Evolutionary conservation across 2,888 invertebrate species (phyloP).

Genomic region (Cynaeus angustus): DNA sequence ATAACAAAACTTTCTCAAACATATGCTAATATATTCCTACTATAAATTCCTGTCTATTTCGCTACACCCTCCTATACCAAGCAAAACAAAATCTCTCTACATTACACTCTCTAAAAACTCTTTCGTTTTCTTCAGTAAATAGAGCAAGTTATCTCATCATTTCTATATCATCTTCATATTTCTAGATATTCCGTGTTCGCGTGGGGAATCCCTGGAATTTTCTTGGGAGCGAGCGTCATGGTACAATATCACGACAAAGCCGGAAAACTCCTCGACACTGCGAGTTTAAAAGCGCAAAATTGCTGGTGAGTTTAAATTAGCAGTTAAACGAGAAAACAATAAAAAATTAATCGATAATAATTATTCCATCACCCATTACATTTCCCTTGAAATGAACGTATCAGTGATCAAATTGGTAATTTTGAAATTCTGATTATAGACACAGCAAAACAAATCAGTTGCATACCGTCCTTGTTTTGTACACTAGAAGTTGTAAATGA

Average conservation of each 20-base stretch:
- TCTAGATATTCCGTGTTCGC: conserved; percentile 76
- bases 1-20: not conserved
- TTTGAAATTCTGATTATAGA: not conserved
- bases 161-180: not conserved
- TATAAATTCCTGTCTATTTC: not conserved
- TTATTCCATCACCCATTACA: no score
- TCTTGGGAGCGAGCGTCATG: conserved; percentile 73
- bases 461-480: not conserved
- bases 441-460: not conserved
- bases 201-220: conserved; percentile 78
- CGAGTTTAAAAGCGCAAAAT: conserved; percentile 72
- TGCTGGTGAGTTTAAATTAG: conserved; percentile 72
- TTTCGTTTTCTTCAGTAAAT: not conserved
- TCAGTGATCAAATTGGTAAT: not conserved
- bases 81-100: no score
- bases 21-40: not conserved
- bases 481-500: not conserved
- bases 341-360: not conserved
- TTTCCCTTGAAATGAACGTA: no score
- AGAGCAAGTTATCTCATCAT: not conserved
- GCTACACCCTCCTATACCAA: not conserved
- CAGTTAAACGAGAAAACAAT: not conserved
- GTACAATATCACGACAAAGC: conserved; percentile 74
- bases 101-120: not conserved
- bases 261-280: conserved; percentile 71